phyloP scores from a whole-genome alignment of 2,797 vertebrate species.

The Ataeniobius toweri region DNA sequence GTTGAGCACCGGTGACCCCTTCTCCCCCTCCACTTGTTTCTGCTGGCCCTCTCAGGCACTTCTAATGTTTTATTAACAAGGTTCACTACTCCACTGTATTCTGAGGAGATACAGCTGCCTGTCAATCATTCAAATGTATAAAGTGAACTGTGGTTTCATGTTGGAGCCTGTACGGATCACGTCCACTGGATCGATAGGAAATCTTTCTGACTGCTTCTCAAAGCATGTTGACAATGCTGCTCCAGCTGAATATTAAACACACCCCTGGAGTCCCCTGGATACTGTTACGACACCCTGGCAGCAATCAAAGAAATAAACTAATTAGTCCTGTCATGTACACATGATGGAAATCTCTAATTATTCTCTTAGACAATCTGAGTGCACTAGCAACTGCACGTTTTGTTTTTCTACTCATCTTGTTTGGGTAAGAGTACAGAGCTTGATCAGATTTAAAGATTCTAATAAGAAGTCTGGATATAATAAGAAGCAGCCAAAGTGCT shows the following conservation, averaged over 20 bases:
- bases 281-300: conserved; percentile 17
- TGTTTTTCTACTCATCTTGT: not conserved
- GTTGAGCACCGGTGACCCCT: conserved; percentile 71
- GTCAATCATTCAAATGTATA: conserved; percentile 74
- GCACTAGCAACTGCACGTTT: conserved; percentile 58
- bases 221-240: conserved; percentile 53
- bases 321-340: conserved; percentile 80
- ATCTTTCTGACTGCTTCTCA: conserved; percentile 52
- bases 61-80: conserved; percentile 84
- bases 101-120: conserved; percentile 72
- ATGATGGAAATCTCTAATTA: conserved; percentile 80
- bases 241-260: conserved; percentile 60
- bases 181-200: conserved; percentile 63
- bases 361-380: conserved; percentile 65
- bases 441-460: not conserved
- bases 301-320: conserved; percentile 68
- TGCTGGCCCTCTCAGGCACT: conserved; percentile 62
- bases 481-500: not conserved
- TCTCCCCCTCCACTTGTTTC: conserved; percentile 48
- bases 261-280: conserved; percentile 24
- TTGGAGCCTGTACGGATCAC: conserved; percentile 57
- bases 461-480: not conserved
- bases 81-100: conserved; percentile 78
- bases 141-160: conserved; percentile 57
- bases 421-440: not conserved